These are phyloP conservation scores for Erpetoichthys calabaricus DNA, from an alignment of 2,797 vertebrate genomes.

Conservation along the genomic window DNA sequence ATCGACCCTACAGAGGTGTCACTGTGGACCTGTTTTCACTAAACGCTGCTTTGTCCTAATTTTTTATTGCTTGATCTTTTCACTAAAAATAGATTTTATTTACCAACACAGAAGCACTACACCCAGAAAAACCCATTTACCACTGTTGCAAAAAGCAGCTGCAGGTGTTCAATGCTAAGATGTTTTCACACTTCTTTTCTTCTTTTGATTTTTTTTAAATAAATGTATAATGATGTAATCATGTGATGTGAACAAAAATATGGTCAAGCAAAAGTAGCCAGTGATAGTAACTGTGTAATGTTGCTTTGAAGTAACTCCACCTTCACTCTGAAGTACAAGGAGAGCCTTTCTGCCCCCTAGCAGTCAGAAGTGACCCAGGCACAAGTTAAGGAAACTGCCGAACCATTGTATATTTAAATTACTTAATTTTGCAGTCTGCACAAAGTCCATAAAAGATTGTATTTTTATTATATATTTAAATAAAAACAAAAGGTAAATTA, in stretches of 20 bases:
- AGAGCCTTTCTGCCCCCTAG: conserved; percentile 54
- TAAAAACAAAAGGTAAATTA: conserved; percentile 53
- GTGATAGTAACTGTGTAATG: conserved; percentile 91
- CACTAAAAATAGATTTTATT: conserved; percentile 34
- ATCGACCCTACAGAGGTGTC: conserved; percentile 44
- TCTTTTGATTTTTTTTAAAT: conserved; percentile 65
- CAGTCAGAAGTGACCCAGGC: conserved; percentile 50
- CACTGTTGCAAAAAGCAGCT: conserved; percentile 49
- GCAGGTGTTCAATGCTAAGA: conserved; percentile 52
- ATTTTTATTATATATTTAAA: conserved; percentile 99
- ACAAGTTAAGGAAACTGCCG: conserved; percentile 64
- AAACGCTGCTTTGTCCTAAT: conserved; percentile 63
- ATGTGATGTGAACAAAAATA: conserved; percentile 89
- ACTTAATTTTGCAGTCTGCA: conserved; percentile 74
- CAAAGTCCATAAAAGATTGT: conserved; percentile 92
- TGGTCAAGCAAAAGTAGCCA: conserved; percentile 88
- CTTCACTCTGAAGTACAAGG: conserved; percentile 50
- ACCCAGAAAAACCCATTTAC: conserved; percentile 46
- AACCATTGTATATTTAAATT: conserved; percentile 67
- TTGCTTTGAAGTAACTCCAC: conserved; percentile 58
- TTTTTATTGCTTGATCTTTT: conserved; percentile 37
- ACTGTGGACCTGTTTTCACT: conserved; percentile 57
- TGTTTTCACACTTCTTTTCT: conserved; percentile 65
- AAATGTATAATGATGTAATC: conserved; percentile 60
- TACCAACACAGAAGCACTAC: conserved; percentile 74